phyloP scores from a whole-genome alignment of 92 coral and sea anemone genomes.

The Isaurus tuberculatus region DNA sequence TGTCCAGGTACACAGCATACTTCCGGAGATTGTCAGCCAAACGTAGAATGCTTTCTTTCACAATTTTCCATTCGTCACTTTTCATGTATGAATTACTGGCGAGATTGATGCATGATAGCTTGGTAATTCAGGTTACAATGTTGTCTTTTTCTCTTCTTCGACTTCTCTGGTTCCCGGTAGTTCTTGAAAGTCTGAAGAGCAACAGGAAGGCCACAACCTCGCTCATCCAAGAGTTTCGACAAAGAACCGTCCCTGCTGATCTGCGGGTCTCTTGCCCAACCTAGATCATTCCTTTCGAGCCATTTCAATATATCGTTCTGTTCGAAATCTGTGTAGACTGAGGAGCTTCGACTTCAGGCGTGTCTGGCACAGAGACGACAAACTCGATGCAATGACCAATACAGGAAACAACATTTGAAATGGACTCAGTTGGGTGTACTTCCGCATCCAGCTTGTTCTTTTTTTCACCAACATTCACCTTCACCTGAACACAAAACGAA shows the following conservation, averaged over 20 bases:
- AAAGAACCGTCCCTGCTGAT: constrained; percentile 48
- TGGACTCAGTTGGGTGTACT: constrained; percentile 48
- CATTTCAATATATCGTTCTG: constrained; percentile 66
- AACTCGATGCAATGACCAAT: constrained; percentile 40
- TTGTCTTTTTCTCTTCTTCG: constrained; percentile 27
- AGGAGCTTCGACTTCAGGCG: constrained; percentile 5
- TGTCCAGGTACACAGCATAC: constrained; percentile 50
- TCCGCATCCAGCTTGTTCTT: constrained; percentile 38
- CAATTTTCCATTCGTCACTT: constrained; percentile 46
- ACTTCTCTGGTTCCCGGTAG: constrained; percentile 43
- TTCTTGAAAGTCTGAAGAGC: constrained; percentile 30
- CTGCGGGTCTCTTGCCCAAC: constrained; percentile 56
- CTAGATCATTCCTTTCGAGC: constrained; percentile 68
- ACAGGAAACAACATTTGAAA: constrained; percentile 43
- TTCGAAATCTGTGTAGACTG: neutral
- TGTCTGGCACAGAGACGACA: constrained; percentile 23
- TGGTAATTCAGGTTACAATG: constrained; percentile 35
- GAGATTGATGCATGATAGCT: constrained; percentile 5
- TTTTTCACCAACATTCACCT: constrained; percentile 48
- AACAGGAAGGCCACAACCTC: constrained; percentile 44
- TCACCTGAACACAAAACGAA: constrained; percentile 29
- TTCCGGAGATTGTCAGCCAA: constrained; percentile 51
- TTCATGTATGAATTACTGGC: constrained; percentile 37
- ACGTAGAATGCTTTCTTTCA: constrained; percentile 40
- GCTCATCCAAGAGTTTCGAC: constrained; percentile 41